phyloP scores from a whole-genome alignment of 2,888 invertebrate species.

The Leptinotarsa peninsularis region DNA sequence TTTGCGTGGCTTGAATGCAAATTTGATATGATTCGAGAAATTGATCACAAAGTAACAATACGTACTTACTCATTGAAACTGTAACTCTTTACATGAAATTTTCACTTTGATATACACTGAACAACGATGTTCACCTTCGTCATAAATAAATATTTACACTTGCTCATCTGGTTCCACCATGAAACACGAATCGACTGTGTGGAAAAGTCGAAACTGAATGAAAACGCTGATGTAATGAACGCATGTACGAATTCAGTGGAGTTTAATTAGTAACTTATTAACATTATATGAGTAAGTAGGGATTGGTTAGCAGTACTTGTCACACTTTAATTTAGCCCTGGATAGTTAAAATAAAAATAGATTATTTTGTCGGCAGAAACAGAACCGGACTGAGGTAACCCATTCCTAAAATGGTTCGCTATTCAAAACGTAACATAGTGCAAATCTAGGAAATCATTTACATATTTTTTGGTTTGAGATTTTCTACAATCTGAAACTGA shows the following conservation, averaged over 20 bases:
- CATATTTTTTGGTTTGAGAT: too few species aligned
- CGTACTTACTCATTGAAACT: neutral
- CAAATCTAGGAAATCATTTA: too few species aligned
- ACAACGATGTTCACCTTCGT: neutral
- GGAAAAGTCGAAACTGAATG: conserved; percentile 1
- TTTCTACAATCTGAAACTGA: too few species aligned
- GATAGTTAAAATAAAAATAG: neutral
- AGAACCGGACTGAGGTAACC: too few species aligned
- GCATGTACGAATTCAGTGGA: conserved; percentile 1
- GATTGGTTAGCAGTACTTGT: neutral
- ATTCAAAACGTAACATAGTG: too few species aligned
- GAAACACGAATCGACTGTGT: neutral
- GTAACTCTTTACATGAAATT: neutral
- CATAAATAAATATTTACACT: neutral
- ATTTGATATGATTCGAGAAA: too few species aligned
- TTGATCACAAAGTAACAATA: neutral
- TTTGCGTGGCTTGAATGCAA: neutral
- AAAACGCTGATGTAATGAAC: conserved; percentile 13
- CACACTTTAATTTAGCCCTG: neutral
- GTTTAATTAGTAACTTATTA: conserved; percentile 7
- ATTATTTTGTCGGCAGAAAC: neutral
- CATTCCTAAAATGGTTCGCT: too few species aligned
- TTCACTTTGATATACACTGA: neutral
- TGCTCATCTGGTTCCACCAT: neutral
- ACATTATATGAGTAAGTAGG: neutral